Conservation (phyloP, 2,888 invertebrate genomes). For the Coelogynopora nodosa region DNA sequence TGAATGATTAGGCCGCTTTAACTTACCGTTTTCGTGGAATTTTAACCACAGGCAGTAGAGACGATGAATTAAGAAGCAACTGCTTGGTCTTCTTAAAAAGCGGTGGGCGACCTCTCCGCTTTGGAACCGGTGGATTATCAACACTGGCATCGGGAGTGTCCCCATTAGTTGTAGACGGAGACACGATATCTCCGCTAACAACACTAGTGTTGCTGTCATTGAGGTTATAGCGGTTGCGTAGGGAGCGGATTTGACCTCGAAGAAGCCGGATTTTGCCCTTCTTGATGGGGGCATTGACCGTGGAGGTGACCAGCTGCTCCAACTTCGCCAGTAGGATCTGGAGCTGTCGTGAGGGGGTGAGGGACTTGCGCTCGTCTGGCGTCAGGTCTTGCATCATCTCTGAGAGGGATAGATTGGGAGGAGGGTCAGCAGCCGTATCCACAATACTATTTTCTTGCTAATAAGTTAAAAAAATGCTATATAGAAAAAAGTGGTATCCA, state of each 20-base stretch:
- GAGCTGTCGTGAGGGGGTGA: not conserved
- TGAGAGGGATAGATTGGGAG: not conserved
- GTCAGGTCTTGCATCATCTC: not conserved
- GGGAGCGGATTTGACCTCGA: not conserved
- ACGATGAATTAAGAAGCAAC: not conserved
- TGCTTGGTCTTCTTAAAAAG: not conserved
- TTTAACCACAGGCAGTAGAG: not conserved
- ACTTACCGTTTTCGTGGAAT: not conserved
- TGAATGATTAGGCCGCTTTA: no score
- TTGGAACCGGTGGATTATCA: not conserved
- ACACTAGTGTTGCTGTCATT: not conserved
- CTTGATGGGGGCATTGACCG: not conserved
- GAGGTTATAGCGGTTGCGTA: not conserved
- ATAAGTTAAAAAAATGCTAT: no score
- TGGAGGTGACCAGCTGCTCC: not conserved
- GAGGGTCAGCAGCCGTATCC: no score
- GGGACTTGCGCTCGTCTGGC: not conserved
- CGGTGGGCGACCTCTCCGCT: not conserved
- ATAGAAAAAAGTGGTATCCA: no score
- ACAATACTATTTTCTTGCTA: no score
- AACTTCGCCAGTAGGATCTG: not conserved
- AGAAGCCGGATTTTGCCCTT: not conserved
- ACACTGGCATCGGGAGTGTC: no score
- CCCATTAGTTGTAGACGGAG: not conserved
- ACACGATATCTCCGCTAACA: not conserved